A percentile compares a stretch with the other conserved stretches of the same genome.
These are phyloP conservation scores for Drosophila anceps DNA, from an alignment of 2,888 invertebrate species.

Conservation along the genomic window DNA sequence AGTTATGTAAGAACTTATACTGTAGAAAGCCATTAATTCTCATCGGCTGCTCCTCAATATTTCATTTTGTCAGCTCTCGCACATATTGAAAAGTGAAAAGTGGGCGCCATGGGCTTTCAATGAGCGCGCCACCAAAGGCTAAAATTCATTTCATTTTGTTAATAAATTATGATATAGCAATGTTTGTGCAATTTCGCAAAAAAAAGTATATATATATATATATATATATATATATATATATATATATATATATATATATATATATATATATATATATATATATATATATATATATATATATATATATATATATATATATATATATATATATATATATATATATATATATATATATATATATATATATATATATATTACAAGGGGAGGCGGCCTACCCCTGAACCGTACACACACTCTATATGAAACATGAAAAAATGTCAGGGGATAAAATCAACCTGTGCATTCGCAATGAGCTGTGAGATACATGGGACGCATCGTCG, in stretches of 20 bases:
- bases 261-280: background rate
- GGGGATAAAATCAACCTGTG: constrained; percentile 81
- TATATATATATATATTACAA: constrained; percentile 23
- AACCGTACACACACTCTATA: constrained; percentile 9
- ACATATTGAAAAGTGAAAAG: constrained; percentile 65
- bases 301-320: background rate
- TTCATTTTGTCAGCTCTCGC: constrained; percentile 21
- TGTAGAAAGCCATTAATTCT: constrained; percentile 8
- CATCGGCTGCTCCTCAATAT: constrained; percentile 20
- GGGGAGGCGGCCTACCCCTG: constrained; percentile 51
- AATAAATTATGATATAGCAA: constrained; percentile 81
- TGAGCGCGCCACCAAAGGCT: constrained; percentile 23
- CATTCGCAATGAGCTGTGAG: constrained; percentile 78
- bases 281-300: no score
- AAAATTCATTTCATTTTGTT: constrained; percentile 75
- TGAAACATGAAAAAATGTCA: constrained; percentile 70
- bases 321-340: no score
- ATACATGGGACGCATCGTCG: constrained; percentile 59
- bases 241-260: background rate
- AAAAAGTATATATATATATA: constrained; percentile 14
- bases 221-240: no score
- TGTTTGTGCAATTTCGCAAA: constrained; percentile 67
- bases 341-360: no score
- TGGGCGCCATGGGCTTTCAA: constrained; percentile 69
- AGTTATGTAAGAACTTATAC: background rate